Evolutionary conservation across 2,797 vertebrate species (phyloP), one percentile per base, ranked within the genome.

Genomic region (Peromyscus nudipes): DNA sequence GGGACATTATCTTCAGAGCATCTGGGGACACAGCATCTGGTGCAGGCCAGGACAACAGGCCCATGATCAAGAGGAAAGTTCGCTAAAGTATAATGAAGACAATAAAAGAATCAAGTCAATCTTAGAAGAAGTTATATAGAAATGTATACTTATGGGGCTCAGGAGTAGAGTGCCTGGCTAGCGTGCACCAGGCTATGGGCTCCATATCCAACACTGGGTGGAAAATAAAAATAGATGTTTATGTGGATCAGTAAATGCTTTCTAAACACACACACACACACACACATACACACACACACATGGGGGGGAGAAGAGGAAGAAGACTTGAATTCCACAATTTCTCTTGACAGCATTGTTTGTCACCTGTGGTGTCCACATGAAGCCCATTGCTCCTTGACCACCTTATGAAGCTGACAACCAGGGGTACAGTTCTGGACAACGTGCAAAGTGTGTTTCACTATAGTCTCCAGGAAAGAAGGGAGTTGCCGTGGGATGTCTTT

Each of bases 271-370:
- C 34, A 55, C 34, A 83, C 25, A 29, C 57, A 82, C 25, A 40
- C 80, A 62, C n/a, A 40, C 55, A 46, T 6, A 46, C 6, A 46
- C 43, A 46, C 49, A 77, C 43, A 49, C 75, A 77, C 75, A 40
- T 23, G 4, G 49, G 6, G 6, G 0, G 6, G 11, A 1, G 14
- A 83, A 10, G 4, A 73, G 8, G 17, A 43, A 31, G 29, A n/a
- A 69, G 6, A 64, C 6, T 77, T 34, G 81, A 69, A 52, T 76
- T 10, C 69, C 81, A 84, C 4, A 60, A 5, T 94, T 71, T 75
- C 40, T 82, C 40, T n/a, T 60, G 55, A 82, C 12, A 43, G 37
- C 2, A 4, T 57, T 31, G 29, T 57, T 31, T 94, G 67, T 40
- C 40, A 60, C 23, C 37, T 83, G 52, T 6, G 46, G 75, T 11